These are phyloP conservation scores for Hipparchia sbordonii DNA, from an alignment of 2,888 invertebrate species.

Conservation along the genomic window DNA sequence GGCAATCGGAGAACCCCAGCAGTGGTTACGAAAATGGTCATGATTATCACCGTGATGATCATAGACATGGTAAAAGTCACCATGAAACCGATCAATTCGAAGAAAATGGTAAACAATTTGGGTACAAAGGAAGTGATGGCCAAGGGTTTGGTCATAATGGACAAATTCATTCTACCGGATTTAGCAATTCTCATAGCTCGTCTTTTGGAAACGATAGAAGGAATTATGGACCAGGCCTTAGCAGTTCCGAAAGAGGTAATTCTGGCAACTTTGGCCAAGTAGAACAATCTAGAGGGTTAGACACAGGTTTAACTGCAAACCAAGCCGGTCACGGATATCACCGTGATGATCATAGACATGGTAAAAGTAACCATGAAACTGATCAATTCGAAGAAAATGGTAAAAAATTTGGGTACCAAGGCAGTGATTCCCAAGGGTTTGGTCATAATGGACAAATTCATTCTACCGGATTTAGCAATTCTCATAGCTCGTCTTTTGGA, in stretches of 20 bases:
- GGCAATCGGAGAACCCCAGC: slow-evolving; percentile 16
- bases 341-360: slow-evolving; percentile 20
- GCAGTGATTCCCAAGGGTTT: slow-evolving; percentile 21
- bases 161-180: slow-evolving; percentile 14
- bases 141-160: slow-evolving; percentile 29
- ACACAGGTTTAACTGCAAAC: too few species aligned
- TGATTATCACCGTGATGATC: slow-evolving; percentile 7
- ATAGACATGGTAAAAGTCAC: slow-evolving; percentile 38
- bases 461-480: slow-evolving; percentile 14
- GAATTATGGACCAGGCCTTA: too few species aligned
- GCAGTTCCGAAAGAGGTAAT: not conserved
- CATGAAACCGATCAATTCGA: slow-evolving; percentile 50
- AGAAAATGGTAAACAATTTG: slow-evolving; percentile 43
- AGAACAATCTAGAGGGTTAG: not conserved
- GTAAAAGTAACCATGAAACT: slow-evolving; percentile 48
- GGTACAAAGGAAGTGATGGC: slow-evolving; percentile 20
- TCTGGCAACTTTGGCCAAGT: slow-evolving; percentile 1
- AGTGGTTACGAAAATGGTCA: slow-evolving; percentile 7
- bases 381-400: slow-evolving; percentile 47
- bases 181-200: slow-evolving; percentile 18
- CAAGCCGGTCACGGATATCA: not conserved
- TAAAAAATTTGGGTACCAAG: slow-evolving; percentile 36
- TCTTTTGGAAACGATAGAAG: slow-evolving; percentile 24
- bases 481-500: slow-evolving; percentile 28
- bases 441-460: slow-evolving; percentile 20